phyloP scores from a whole-genome alignment of 2,888 invertebrate species.

The Sphaerolaimus hirsutus region DNA sequence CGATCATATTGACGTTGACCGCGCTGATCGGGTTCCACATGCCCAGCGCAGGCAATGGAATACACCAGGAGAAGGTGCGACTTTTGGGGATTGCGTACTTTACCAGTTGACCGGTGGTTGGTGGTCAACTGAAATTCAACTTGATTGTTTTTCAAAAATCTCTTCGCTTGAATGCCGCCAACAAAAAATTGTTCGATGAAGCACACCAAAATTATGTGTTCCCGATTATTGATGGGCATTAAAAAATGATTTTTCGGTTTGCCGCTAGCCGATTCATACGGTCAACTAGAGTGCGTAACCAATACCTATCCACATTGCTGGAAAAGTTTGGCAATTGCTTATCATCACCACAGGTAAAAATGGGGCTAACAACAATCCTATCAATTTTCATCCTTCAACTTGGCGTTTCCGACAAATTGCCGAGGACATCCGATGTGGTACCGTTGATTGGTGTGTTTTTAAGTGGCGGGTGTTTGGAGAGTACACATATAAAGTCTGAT shows the following conservation, averaged over 20 bases:
- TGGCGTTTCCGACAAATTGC: slow-evolving; percentile 6
- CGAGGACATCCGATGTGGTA: slow-evolving; percentile 6
- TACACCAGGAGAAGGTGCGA: background rate
- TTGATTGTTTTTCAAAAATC: too few species aligned
- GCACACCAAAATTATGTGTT: too few species aligned
- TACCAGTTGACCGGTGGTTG: too few species aligned
- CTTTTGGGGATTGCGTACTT: too few species aligned
- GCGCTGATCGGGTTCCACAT: slow-evolving; percentile 7
- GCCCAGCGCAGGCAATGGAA: slow-evolving; percentile 2
- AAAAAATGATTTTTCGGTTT: too few species aligned
- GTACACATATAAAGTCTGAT: too few species aligned
- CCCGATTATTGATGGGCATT: too few species aligned
- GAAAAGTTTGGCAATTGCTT: background rate
- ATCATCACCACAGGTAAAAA: slow-evolving; percentile 2
- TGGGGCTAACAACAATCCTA: slow-evolving; percentile 6
- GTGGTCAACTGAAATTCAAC: too few species aligned
- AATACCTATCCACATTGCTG: slow-evolving; percentile 3
- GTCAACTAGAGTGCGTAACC: too few species aligned
- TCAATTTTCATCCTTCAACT: slow-evolving; percentile 7
- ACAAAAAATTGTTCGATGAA: too few species aligned
- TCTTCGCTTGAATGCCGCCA: too few species aligned
- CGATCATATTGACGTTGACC: slow-evolving; percentile 2
- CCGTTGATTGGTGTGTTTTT: slow-evolving; percentile 5
- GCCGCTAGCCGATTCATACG: too few species aligned
- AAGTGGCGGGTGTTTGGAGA: background rate